A percentile compares a stretch with the other conserved stretches of the same genome.
phyloP scores from a whole-genome alignment of 1,140 invertebrate genomes.

The Drosophila saltans region DNA sequence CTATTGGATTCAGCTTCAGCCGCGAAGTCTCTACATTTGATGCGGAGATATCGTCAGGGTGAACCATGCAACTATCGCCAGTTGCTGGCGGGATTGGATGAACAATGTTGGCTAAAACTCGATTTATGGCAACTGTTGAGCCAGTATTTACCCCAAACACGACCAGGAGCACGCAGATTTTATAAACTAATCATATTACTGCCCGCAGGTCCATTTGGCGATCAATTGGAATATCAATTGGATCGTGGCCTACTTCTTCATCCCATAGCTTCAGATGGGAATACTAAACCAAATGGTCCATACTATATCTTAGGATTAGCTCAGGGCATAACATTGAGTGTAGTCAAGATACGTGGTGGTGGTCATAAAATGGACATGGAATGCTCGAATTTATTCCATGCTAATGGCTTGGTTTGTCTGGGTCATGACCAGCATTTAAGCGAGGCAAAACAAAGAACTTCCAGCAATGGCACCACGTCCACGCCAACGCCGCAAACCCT shows the following conservation, averaged over 20 bases:
- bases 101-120: slow-evolving; percentile 55
- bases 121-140: slow-evolving; percentile 59
- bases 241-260: slow-evolving; percentile 50
- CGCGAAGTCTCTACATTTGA: slow-evolving; percentile 51
- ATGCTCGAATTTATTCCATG: slow-evolving; percentile 34
- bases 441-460: slow-evolving; percentile 19
- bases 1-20: slow-evolving; percentile 25
- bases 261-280: slow-evolving; percentile 5
- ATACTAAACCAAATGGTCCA: neutral
- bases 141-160: slow-evolving; percentile 16
- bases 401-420: slow-evolving; percentile 65
- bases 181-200: slow-evolving; percentile 88
- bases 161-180: slow-evolving; percentile 78
- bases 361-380: neutral
- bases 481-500: too few species aligned
- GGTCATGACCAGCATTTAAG: slow-evolving; percentile 14
- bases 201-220: slow-evolving; percentile 83
- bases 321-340: slow-evolving; percentile 70
- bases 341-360: slow-evolving; percentile 57
- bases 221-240: slow-evolving; percentile 61
- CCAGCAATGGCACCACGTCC: too few species aligned
- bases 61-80: slow-evolving; percentile 57
- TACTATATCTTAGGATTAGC: slow-evolving; percentile 53
- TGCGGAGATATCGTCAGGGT: slow-evolving; percentile 71
- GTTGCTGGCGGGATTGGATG: slow-evolving; percentile 52